Evolutionary conservation across 30 jellyfish, hydroid and myxozoan genomes (phyloP), one percentile per base, ranked within the genome.

Genomic region (Turritopsis rubra): DNA sequence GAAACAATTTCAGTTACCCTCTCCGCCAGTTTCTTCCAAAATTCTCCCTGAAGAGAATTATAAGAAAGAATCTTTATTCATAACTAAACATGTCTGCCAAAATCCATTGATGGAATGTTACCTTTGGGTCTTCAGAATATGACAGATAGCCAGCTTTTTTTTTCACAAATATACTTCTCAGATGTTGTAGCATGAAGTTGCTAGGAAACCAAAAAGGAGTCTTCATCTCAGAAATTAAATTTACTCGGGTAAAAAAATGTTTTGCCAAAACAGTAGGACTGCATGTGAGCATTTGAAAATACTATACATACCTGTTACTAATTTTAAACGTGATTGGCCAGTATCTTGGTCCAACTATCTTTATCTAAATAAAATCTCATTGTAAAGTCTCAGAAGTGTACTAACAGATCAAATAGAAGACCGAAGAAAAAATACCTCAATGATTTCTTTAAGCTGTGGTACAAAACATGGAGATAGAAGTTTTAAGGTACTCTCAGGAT

Each of bases 41-140:
- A n/a, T n/a, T n/a, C n/a, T n/a, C n/a, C n/a, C n/a, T n/a, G n/a
- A n/a, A n/a, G n/a, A n/a, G n/a, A n/a, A n/a, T n/a, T n/a, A n/a
- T n/a, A n/a, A n/a, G n/a, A n/a, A n/a, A n/a, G n/a, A n/a, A n/a
- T n/a, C n/a, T n/a, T n/a, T n/a, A n/a, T n/a, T n/a, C n/a, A n/a
- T n/a, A n/a, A n/a, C n/a, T n/a, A n/a, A n/a, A n/a, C n/a, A n/a
- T n/a, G n/a, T n/a, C n/a, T n/a, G n/a, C n/a, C n/a, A n/a, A n/a
- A n/a, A n/a, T n/a, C n/a, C n/a, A n/a, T n/a, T n/a, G n/a, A n/a
- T n/a, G n/a, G n/a, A n/a, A n/a, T n/a, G n/a, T 29, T 75, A 93
- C 99, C 87, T 93, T 93, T 1, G 99, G 99, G 66, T 93, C 99
- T 27, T 93, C 99, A 19, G 94, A 68, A 65, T 93, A 93, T 1